Conservation (phyloP, 2,797 vertebrate species). For the Crenuchus spilurus region DNA sequence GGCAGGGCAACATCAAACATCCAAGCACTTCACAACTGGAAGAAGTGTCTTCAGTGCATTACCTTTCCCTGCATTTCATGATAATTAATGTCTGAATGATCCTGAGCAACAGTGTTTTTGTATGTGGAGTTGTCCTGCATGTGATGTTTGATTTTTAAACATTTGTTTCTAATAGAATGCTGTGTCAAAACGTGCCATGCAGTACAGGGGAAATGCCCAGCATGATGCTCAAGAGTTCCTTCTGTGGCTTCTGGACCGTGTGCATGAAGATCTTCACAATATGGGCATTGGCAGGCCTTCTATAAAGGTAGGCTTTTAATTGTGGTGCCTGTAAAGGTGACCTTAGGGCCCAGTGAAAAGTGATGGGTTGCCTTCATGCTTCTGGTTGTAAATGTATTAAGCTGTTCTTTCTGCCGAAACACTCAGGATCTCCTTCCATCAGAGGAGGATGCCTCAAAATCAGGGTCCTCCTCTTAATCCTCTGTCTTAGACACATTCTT, state of each 20-base stretch:
- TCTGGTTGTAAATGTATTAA: not conserved
- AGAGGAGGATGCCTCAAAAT: too few relatives aligned
- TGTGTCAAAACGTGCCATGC: conserved; percentile 92
- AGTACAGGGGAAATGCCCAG: conserved; percentile 94
- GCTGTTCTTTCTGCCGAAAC: not conserved
- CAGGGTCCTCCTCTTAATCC: too few relatives aligned
- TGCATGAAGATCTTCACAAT: conserved; percentile 94
- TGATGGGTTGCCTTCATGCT: not conserved
- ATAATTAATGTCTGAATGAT: too few relatives aligned
- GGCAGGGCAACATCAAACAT: too few relatives aligned
- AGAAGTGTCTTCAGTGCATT: too few relatives aligned
- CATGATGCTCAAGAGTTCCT: conserved; percentile 98
- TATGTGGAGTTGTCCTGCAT: not conserved
- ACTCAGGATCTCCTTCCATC: too few relatives aligned
- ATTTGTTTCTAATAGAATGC: conserved; percentile 79
- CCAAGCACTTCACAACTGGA: too few relatives aligned
- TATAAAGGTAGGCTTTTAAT: conserved; percentile 79
- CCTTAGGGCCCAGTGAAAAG: not conserved
- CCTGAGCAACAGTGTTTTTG: too few relatives aligned
- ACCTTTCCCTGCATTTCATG: too few relatives aligned
- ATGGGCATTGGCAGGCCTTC: conserved; percentile 78
- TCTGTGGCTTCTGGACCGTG: conserved; percentile 96
- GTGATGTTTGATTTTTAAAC: not conserved
- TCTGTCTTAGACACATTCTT: too few relatives aligned
- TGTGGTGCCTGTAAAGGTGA: not conserved